These are phyloP conservation scores for Biston betularia DNA, from an alignment of 2,888 invertebrate species.

Conservation along the genomic window DNA sequence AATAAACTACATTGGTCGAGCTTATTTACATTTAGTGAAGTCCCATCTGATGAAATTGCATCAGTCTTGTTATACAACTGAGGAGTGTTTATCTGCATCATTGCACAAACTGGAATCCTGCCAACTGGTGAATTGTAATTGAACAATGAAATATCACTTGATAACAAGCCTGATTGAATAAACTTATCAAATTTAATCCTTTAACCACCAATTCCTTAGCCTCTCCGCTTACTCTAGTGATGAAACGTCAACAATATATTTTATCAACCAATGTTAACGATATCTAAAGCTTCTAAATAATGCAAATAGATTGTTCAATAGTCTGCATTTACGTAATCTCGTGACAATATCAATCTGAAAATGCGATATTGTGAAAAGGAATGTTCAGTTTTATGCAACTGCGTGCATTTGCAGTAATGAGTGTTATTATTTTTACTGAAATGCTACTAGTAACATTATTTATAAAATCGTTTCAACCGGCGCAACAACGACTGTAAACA, in stretches of 20 bases:
- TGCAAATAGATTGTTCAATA: constrained; percentile 52
- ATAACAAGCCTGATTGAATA: background rate
- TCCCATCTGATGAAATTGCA: no score
- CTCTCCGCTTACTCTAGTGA: constrained; percentile 60
- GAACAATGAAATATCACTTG: background rate
- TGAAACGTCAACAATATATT: constrained; percentile 62
- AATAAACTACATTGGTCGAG: no score
- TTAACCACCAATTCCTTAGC: constrained; percentile 51
- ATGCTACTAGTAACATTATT: constrained; percentile 27
- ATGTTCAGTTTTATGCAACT: constrained; percentile 52
- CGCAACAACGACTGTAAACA: constrained; percentile 31
- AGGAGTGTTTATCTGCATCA: no score
- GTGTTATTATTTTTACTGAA: constrained; percentile 25
- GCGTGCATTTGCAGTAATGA: constrained; percentile 26
- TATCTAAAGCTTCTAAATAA: constrained; percentile 63
- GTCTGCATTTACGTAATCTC: constrained; percentile 30
- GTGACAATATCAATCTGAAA: constrained; percentile 46
- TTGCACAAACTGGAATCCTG: no score
- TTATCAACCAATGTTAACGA: constrained; percentile 56
- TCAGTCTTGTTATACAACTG: no score
- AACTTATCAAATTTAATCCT: constrained; percentile 4
- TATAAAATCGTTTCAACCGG: background rate
- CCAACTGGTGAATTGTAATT: background rate
- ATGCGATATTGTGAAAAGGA: constrained; percentile 55
- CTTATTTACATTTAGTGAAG: no score